Percentiles rank a stretch among this genome's conserved stretches.
Conservation (phyloP, 2,888 invertebrate genomes). For the Epinotia ramella region DNA sequence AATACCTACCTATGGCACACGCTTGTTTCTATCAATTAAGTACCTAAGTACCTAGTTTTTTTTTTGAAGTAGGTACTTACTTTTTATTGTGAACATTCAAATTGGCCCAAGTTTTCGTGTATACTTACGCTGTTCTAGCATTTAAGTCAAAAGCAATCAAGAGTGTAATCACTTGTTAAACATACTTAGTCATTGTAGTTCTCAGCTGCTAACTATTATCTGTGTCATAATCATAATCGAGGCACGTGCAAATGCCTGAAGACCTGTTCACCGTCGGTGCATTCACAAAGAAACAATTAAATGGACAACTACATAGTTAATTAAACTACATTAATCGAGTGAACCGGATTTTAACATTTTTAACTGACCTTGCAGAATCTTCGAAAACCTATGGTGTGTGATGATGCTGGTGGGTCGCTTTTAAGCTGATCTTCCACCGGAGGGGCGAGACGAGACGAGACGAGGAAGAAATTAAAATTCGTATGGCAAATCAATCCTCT, state of each 20-base stretch:
- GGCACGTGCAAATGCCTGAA: conserved; percentile 10
- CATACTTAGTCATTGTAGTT: neutral
- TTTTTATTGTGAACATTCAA: neutral
- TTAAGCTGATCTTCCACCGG: too few species aligned
- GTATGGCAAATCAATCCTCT: too few species aligned
- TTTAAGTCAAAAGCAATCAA: neutral
- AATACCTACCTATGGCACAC: too few species aligned
- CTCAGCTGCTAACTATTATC: neutral
- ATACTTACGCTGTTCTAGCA: neutral
- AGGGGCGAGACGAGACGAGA: too few species aligned
- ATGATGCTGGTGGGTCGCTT: too few species aligned
- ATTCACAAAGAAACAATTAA: conserved; percentile 10
- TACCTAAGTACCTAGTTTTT: too few species aligned
- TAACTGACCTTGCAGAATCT: neutral
- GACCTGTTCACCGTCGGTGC: neutral
- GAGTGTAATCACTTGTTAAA: neutral
- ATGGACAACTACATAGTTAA: neutral
- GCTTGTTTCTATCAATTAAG: too few species aligned
- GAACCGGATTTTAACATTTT: neutral
- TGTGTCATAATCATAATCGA: conserved; percentile 17
- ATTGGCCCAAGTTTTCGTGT: neutral
- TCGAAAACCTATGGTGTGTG: neutral
- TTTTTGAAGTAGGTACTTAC: too few species aligned
- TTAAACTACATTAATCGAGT: conserved; percentile 6
- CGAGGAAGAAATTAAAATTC: too few species aligned